phyloP scores from a whole-genome alignment of 2,797 vertebrate species.

The Podargus strigoides region DNA sequence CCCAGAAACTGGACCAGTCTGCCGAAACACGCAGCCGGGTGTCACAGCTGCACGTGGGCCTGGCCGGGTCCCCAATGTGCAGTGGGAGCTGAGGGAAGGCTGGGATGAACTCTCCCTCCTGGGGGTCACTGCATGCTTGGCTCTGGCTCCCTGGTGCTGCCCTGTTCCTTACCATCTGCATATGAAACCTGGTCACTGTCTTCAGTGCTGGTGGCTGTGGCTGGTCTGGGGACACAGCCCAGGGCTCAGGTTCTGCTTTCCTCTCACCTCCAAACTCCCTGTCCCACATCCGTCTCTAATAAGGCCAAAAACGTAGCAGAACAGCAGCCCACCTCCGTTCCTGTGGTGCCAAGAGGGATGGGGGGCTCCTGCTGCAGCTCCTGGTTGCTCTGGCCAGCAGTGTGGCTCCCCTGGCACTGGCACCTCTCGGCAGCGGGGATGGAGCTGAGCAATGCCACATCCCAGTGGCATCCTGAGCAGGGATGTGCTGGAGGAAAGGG shows the following conservation, averaged over 20 bases:
- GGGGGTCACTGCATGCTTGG: fast-evolving
- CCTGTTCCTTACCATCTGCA: fast-evolving
- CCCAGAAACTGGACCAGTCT: background rate
- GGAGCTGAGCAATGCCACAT: background rate
- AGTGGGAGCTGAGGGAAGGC: background rate
- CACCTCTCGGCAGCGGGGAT: fast-evolving
- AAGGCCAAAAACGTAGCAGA: background rate
- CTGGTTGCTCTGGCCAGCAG: fast-evolving
- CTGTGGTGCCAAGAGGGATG: fast-evolving
- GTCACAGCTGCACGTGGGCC: background rate
- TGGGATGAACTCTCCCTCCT: background rate
- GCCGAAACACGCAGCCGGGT: background rate
- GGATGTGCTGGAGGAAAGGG: background rate
- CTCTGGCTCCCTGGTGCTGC: background rate
- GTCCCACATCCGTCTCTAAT: background rate
- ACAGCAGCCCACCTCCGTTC: fast-evolving
- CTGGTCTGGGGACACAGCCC: background rate
- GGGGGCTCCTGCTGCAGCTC: background rate
- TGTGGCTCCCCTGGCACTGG: fast-evolving
- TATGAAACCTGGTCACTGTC: fast-evolving
- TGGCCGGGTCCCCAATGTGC: fast-evolving
- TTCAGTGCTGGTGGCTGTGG: background rate
- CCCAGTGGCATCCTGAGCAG: background rate
- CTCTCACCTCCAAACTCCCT: background rate
- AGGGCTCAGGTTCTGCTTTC: background rate